These are phyloP conservation scores for Cichlasoma orientale DNA, from an alignment of 2,797 vertebrate species.

Conservation along the genomic window DNA sequence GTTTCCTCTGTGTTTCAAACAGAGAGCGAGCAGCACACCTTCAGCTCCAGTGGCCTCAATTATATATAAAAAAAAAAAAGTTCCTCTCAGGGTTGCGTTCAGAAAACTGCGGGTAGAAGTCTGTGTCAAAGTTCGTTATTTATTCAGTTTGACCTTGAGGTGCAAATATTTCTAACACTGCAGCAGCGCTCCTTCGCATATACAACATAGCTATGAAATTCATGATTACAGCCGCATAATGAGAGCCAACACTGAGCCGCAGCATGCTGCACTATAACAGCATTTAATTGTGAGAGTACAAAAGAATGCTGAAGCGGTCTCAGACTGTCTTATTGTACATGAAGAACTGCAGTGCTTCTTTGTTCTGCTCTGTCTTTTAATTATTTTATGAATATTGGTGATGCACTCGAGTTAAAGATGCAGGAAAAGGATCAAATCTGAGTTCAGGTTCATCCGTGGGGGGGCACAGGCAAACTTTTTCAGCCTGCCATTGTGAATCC, in stretches of 20 bases:
- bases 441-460: background rate
- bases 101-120: constrained; percentile 22
- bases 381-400: background rate
- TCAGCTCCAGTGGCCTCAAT: constrained; percentile 22
- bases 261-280: background rate
- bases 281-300: constrained; percentile 10
- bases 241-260: background rate
- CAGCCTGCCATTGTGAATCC: background rate
- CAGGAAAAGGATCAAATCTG: background rate
- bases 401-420: background rate
- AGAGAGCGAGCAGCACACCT: constrained; percentile 16
- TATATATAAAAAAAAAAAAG: constrained; percentile 21
- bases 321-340: background rate
- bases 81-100: constrained; percentile 7
- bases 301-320: constrained; percentile 1
- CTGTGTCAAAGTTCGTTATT: constrained; percentile 45
- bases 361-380: background rate
- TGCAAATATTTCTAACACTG: constrained; percentile 28
- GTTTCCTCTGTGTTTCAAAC: constrained; percentile 15
- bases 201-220: constrained; percentile 4
- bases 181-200: background rate
- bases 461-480: background rate
- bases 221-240: constrained; percentile 1
- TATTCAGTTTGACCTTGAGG: constrained; percentile 58
- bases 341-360: constrained; percentile 6